Evolutionary conservation across 2,113 vertebrate species (phyloP).

Genomic region (Hemiprocne comata): DNA sequence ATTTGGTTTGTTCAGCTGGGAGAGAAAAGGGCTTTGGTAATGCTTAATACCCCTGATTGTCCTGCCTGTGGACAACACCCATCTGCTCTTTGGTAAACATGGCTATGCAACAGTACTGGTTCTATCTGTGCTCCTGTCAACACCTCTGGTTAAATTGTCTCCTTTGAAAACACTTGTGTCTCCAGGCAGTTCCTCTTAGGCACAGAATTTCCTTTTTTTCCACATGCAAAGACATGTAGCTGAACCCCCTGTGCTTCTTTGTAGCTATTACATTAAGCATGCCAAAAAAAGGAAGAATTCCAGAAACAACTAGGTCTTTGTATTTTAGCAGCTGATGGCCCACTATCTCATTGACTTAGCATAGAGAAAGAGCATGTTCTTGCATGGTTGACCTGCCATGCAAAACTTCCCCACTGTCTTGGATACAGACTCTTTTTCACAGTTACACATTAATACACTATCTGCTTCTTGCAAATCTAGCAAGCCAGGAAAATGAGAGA

Average conservation of each 20-base stretch:
- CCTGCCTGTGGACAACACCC: neutral
- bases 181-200: slow-evolving; percentile 36
- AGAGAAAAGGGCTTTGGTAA: neutral
- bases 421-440: neutral
- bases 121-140: slow-evolving; percentile 15
- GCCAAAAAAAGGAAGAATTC: neutral
- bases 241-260: neutral
- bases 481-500: neutral
- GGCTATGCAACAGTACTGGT: neutral
- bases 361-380: neutral
- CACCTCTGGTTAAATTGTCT: slow-evolving; percentile 21
- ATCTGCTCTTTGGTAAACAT: slow-evolving; percentile 20
- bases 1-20: slow-evolving; percentile 32
- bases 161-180: slow-evolving; percentile 16
- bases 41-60: neutral
- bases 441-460: fast-evolving
- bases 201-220: slow-evolving; percentile 1
- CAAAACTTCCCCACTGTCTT: neutral
- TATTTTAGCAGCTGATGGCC: slow-evolving; percentile 11
- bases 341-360: neutral
- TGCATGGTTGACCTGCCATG: neutral
- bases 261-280: neutral
- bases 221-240: slow-evolving; percentile 3
- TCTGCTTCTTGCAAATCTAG: neutral
- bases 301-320: slow-evolving; percentile 29